Conservation (phyloP, 2,797 vertebrate genomes). For the Lepidocolaptes lacrymiger region DNA sequence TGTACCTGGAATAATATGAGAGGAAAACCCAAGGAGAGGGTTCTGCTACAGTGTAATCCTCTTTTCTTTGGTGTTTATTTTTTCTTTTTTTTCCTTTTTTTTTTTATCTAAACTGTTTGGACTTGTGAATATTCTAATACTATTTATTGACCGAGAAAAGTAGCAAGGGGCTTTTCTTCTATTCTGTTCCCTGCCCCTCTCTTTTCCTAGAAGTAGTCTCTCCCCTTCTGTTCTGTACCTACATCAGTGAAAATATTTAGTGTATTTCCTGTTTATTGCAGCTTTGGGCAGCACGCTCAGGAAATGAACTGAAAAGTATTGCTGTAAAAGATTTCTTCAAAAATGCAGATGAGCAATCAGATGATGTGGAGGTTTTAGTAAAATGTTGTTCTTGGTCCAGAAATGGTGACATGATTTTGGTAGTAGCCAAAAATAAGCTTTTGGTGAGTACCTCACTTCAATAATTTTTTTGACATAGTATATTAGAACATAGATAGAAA, state of each 20-base stretch:
- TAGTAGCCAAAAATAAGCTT: constrained; percentile 85
- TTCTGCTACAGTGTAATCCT: not conserved
- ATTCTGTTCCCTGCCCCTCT: not conserved
- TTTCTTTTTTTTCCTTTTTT: not conserved
- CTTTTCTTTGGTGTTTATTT: not conserved
- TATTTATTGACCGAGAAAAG: not conserved
- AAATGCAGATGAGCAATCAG: constrained; percentile 74
- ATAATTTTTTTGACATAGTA: not conserved
- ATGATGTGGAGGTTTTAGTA: constrained; percentile 83
- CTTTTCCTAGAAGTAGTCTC: not conserved
- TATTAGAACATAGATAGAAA: not conserved
- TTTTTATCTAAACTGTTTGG: not conserved
- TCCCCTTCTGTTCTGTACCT: not conserved
- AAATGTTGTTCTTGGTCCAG: constrained; percentile 93
- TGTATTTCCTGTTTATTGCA: constrained; percentile 61
- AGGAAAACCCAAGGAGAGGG: not conserved
- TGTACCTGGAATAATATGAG: not conserved
- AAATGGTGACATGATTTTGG: constrained; percentile 83
- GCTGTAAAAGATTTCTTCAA: constrained; percentile 79
- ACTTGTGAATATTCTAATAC: not conserved
- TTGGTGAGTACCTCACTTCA: constrained; percentile 82
- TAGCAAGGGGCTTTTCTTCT: not conserved
- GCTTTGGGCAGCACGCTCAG: constrained; percentile 86
- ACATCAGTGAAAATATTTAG: not conserved
- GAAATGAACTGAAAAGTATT: constrained; percentile 88